Evolutionary conservation across 1,140 invertebrate species (phyloP).

Genomic region (Drosophila insularis): DNA sequence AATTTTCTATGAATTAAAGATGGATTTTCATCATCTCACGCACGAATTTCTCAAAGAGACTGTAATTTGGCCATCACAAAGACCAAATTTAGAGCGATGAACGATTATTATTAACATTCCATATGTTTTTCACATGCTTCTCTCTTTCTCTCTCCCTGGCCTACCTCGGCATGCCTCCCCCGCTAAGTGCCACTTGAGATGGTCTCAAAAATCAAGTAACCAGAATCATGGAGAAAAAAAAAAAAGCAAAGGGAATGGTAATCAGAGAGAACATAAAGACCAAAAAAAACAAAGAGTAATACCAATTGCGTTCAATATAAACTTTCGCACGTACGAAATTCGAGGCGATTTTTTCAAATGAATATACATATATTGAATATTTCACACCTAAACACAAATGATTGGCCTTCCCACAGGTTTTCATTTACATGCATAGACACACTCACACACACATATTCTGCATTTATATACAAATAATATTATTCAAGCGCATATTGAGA

Average conservation of each 20-base stretch:
- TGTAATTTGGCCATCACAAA: background rate
- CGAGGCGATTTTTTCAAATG: constrained; percentile 11
- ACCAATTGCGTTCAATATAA: constrained; percentile 30
- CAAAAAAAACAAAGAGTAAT: background rate
- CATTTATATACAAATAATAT: constrained; percentile 27
- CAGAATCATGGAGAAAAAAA: background rate
- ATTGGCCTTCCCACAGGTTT: constrained; percentile 69
- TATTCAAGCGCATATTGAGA: constrained; percentile 16
- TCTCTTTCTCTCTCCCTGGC: constrained; percentile 19
- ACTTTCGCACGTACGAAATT: constrained; percentile 57
- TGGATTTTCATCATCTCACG: background rate
- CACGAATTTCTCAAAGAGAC: background rate
- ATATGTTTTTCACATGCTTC: constrained; percentile 16
- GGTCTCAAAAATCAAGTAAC: background rate
- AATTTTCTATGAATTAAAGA: too few relatives aligned
- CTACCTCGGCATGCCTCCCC: constrained; percentile 47
- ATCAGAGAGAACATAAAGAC: background rate
- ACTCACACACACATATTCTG: constrained; percentile 8
- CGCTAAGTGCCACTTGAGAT: constrained; percentile 53
- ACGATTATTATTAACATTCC: constrained; percentile 52
- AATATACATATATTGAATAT: background rate
- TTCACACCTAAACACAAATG: constrained; percentile 46
- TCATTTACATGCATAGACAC: constrained; percentile 34
- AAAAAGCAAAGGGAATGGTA: constrained; percentile 9
- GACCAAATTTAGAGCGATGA: constrained; percentile 10